Evolutionary conservation across 2,888 invertebrate genomes (phyloP), one percentile per base, ranked within the genome.

Genomic region (Pristionchus japonicus): DNA sequence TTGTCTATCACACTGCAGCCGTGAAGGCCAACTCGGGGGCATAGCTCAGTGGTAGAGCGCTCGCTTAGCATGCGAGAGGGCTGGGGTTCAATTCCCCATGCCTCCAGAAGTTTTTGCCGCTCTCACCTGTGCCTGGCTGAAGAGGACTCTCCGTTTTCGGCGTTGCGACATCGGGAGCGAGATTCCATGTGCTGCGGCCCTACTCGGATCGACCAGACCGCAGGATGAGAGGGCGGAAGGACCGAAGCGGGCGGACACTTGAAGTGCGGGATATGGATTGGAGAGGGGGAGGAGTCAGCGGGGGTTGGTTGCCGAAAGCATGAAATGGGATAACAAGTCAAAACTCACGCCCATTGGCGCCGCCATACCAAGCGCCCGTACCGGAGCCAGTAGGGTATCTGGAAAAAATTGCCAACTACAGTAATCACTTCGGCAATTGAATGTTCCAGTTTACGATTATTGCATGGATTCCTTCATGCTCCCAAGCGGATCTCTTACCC

Each of bases 101-200:
- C n/a, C n/a, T n/a, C n/a, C n/a, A n/a, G n/a, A n/a, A n/a, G n/a
- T n/a, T n/a, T n/a, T n/a, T n/a, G n/a, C n/a, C n/a, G n/a, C 27
- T 47, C 34, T 20, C 34, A 91, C 92, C 89, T 92, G 92, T 23
- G 92, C 92, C 82, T 92, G 92, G 61, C 91, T 91, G 83, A 92
- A 92, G 47, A 92, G 89, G 0, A 92, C 92, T 87, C 92, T 86
- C 83, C 92, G 64, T 80, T 92, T 92, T 74, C 92, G 67, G 88
- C 92, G 57, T 52, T 91, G 91, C 4, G 90, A 89, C 90, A 91
- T 91, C 27, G 89, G 89, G 23, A 90, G 88, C 27, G 90, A 89
- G 87, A 89, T 89, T 0, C 91, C 91, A 86, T 90, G 91, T 1
- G 89, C 90, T 17, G 91, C 91, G 0, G 91, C 91, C 49, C 91